These are phyloP conservation scores for Drosophila peninsularis DNA, from an alignment of 2,888 invertebrate genomes.

Conservation along the genomic window DNA sequence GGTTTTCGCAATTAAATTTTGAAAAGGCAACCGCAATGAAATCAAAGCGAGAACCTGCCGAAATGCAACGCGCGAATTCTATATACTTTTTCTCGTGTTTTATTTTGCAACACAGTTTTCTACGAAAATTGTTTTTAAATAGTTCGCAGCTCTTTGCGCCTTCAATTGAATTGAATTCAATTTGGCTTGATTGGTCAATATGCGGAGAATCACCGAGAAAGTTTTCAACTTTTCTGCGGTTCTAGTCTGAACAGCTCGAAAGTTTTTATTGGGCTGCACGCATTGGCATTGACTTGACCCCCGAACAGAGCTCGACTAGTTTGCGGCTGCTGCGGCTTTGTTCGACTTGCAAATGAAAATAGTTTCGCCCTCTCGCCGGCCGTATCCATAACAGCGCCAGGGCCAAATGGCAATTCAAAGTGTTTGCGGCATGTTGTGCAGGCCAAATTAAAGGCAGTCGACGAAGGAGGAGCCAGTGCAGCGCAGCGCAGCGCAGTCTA, in stretches of 20 bases:
- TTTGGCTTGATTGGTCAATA: conserved; percentile 78
- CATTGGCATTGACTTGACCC: conserved; percentile 23
- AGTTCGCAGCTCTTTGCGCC: conserved; percentile 56
- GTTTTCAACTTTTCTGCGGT: conserved; percentile 73
- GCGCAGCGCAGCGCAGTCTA: not conserved
- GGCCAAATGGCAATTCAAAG: conserved; percentile 35
- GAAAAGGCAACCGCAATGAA: conserved; percentile 33
- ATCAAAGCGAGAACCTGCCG: conserved; percentile 18
- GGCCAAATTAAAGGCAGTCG: conserved; percentile 54
- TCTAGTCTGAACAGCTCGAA: conserved; percentile 44
- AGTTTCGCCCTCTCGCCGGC: conserved; percentile 56
- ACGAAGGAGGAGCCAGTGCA: not conserved
- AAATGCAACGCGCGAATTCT: conserved; percentile 36
- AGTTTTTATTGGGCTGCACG: conserved; percentile 57
- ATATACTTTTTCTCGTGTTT: not conserved
- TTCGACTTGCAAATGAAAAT: conserved; percentile 73
- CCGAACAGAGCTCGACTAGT: conserved; percentile 23
- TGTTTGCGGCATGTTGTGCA: conserved; percentile 43
- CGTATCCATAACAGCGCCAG: conserved; percentile 30
- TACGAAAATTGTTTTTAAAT: conserved; percentile 71
- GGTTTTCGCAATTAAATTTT: conserved; percentile 55
- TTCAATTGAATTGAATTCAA: conserved; percentile 60
- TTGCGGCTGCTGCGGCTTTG: conserved; percentile 69
- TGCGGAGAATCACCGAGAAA: conserved; percentile 65
- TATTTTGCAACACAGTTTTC: not conserved